phyloP scores from a whole-genome alignment of 2,888 invertebrate genomes.

The Leucophenga maculata region DNA sequence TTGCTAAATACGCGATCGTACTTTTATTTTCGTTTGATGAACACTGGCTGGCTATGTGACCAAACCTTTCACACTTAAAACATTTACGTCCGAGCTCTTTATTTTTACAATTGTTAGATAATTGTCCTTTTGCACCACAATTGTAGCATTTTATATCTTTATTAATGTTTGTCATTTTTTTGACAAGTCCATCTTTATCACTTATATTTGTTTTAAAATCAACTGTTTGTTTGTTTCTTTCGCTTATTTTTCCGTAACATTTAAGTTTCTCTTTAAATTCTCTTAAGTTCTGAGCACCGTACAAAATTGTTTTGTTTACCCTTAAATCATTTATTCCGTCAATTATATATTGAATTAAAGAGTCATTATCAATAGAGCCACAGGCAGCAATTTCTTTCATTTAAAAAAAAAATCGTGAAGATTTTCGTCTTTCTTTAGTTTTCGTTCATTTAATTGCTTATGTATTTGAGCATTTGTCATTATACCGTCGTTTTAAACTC shows the following conservation, averaged over 20 bases:
- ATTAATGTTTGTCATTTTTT: background rate
- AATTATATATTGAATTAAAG: background rate
- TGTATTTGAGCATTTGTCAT: background rate
- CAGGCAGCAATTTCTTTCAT: background rate
- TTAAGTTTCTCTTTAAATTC: slow-evolving; percentile 42
- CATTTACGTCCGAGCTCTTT: slow-evolving; percentile 36
- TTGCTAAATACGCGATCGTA: background rate
- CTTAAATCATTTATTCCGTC: background rate
- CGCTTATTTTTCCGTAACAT: slow-evolving; percentile 31
- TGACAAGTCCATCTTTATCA: too few relatives aligned
- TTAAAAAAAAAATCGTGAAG: background rate
- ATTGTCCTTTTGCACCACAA: slow-evolving; percentile 38
- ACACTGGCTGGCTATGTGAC: slow-evolving; percentile 30
- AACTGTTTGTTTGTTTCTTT: background rate
- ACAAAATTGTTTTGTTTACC: background rate
- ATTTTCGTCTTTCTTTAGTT: background rate
- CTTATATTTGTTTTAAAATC: background rate
- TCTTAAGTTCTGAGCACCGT: slow-evolving; percentile 24
- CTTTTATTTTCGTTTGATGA: background rate
- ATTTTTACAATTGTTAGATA: slow-evolving; percentile 27
- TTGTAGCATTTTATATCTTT: slow-evolving; percentile 29
- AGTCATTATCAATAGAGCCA: background rate
- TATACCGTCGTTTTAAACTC: background rate
- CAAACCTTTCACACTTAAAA: slow-evolving; percentile 32
- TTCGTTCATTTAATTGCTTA: background rate